Evolutionary conservation across 1,140 invertebrate species (phyloP).

Genomic region (Diorhabda sublineata): DNA sequence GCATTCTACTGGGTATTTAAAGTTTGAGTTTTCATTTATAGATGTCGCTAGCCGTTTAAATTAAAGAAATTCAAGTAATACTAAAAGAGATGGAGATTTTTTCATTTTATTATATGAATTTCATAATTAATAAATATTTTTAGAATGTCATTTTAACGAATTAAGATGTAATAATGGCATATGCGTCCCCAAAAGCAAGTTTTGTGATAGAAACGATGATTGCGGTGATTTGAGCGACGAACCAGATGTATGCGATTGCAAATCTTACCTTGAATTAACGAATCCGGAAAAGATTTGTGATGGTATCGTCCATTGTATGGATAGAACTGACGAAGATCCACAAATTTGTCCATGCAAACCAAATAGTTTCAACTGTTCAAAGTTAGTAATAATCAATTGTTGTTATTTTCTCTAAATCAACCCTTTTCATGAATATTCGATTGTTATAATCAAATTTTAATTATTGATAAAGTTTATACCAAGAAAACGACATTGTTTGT

Average conservation of each 20-base stretch:
- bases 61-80: too few species aligned
- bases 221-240: constrained; percentile 72
- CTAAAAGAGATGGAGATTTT: too few species aligned
- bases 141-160: constrained; percentile 57
- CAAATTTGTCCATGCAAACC: constrained; percentile 58
- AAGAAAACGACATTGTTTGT: too few species aligned
- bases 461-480: too few species aligned
- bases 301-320: constrained; percentile 70
- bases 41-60: too few species aligned
- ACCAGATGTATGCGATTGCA: constrained; percentile 61
- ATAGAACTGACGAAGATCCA: constrained; percentile 73
- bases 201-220: constrained; percentile 63
- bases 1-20: too few species aligned
- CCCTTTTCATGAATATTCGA: neutral
- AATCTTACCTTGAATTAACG: constrained; percentile 61
- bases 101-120: too few species aligned
- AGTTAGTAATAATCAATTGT: constrained; percentile 39
- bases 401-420: neutral
- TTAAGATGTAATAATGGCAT: constrained; percentile 62
- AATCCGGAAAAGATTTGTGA: constrained; percentile 68
- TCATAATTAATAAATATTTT: constrained; percentile 20
- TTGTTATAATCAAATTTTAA: too few species aligned
- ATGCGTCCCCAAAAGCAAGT: constrained; percentile 64
- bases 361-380: constrained; percentile 50
- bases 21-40: too few species aligned